Percentiles rank a stretch among this genome's conserved stretches.
phyloP scores from a whole-genome alignment of 2,113 vertebrate genomes.

The Puntigrus tetrazona region DNA sequence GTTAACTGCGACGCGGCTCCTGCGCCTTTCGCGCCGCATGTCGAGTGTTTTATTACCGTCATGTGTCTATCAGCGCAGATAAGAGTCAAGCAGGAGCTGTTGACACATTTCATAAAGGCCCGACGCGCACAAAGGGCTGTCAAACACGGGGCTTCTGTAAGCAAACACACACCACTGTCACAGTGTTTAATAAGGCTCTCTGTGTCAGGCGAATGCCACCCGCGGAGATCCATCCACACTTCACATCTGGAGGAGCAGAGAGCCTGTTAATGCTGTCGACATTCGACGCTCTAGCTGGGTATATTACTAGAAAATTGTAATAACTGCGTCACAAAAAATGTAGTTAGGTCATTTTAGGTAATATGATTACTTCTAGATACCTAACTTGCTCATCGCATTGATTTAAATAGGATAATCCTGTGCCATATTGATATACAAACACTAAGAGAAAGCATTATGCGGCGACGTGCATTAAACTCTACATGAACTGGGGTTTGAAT shows the following conservation, averaged over 20 bases:
- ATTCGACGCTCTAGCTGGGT: neutral
- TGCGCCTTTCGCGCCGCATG: constrained; percentile 58
- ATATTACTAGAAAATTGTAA: no score
- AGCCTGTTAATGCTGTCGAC: constrained; percentile 23
- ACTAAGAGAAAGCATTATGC: no score
- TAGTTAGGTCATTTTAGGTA: no score
- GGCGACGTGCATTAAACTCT: no score
- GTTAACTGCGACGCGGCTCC: constrained; percentile 64
- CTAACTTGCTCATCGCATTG: no score
- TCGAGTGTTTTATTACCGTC: constrained; percentile 72
- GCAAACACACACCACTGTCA: constrained; percentile 70
- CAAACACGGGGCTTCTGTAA: constrained; percentile 76
- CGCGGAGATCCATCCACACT: constrained; percentile 65
- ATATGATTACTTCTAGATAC: no score
- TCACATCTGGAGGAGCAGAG: constrained; percentile 61
- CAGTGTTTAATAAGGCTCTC: constrained; percentile 66
- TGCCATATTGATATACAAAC: no score
- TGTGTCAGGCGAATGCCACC: constrained; percentile 59
- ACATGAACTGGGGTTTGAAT: no score
- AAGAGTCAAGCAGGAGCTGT: constrained; percentile 73
- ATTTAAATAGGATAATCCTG: no score
- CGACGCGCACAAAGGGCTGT: constrained; percentile 67
- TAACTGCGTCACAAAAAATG: no score
- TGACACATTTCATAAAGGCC: constrained; percentile 77
- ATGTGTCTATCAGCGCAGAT: constrained; percentile 77